phyloP scores from a whole-genome alignment of 1,140 invertebrate genomes.

The Philotrypesis tridentata region DNA sequence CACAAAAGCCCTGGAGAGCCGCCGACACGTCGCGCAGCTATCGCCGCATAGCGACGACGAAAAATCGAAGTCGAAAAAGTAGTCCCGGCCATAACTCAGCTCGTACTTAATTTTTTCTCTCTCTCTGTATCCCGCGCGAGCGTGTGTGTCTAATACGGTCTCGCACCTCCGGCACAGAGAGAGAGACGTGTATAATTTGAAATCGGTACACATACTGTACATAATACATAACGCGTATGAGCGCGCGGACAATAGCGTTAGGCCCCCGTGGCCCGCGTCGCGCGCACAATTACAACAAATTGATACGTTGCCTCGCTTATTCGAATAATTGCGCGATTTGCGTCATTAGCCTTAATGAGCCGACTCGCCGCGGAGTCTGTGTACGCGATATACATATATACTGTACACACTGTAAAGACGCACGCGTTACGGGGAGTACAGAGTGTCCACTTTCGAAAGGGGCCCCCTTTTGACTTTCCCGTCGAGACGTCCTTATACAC shows the following conservation, averaged over 20 bases:
- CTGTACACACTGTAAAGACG: too few relatives aligned
- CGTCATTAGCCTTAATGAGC: slow-evolving; percentile 66
- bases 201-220: background rate
- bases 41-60: too few relatives aligned
- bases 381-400: background rate
- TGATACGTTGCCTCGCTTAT: slow-evolving; percentile 63
- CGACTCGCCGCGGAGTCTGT: slow-evolving; percentile 45
- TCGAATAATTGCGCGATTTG: slow-evolving; percentile 59
- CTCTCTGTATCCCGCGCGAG: background rate
- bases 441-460: slow-evolving; percentile 50
- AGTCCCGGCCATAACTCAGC: background rate
- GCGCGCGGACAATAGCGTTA: slow-evolving; percentile 45
- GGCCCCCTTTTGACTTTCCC: slow-evolving; percentile 54
- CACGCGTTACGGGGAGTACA: background rate
- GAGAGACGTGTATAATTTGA: slow-evolving; percentile 1
- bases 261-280: slow-evolving; percentile 16
- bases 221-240: too few relatives aligned
- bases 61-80: background rate
- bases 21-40: too few relatives aligned
- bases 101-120: background rate
- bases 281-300: slow-evolving; percentile 64
- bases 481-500: too few relatives aligned
- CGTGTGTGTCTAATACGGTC: background rate
- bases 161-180: background rate
- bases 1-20: too few relatives aligned